Base-by-base conservation (phyloP, 2,797 vertebrate genomes). In the Otolemur crassicaudatus region DNA sequence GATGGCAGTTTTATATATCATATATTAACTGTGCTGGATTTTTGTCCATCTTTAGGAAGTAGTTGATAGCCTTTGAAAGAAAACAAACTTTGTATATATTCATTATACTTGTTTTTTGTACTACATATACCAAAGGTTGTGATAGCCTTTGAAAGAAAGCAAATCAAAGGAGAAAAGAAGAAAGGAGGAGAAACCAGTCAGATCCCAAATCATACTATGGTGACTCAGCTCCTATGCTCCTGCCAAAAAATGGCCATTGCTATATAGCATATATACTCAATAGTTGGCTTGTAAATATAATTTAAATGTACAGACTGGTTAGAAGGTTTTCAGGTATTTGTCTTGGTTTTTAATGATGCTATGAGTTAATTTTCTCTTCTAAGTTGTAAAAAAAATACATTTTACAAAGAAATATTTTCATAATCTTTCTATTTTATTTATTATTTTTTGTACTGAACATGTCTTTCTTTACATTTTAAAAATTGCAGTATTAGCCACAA, bases 401-500 rank as follows among this genome's bases (percentile, higher is more conserved):
- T 94, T 86, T 76, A 46, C 16, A 13, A 63, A 94, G 49, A 70
- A 84, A 20, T 0, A 0, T 91, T 43, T 86, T 84, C 17, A 5
- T 53, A 53, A 3, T 22, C 67, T 82, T 37, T 37, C 43, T 53
- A 10, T 60, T 23, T 22, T 12, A 13, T 19, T 34, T 53, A 19
- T 34, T 23, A 7, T 29, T 37, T 58, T 89, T 43, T 49, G 22
- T 69, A 34, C 19, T 53, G 40, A 29, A 16, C 40, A 4, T 70
- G 5, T 65, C 94, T 91, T 87, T 60, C 31, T 63, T 81, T 93
- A n/a, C 9, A 25, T 94, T 85, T 90, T 53, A 82, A 80, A 93
- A 72, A 80, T 73, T 85, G 25, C 23, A 77, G 63, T 91, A 27
- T 87, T 65, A 27, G n/a, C 91, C 23, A 56, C 43, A 56, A 69